These are phyloP conservation scores for Diplazon laetatorius DNA, from an alignment of 2,888 invertebrate species.

Conservation along the genomic window DNA sequence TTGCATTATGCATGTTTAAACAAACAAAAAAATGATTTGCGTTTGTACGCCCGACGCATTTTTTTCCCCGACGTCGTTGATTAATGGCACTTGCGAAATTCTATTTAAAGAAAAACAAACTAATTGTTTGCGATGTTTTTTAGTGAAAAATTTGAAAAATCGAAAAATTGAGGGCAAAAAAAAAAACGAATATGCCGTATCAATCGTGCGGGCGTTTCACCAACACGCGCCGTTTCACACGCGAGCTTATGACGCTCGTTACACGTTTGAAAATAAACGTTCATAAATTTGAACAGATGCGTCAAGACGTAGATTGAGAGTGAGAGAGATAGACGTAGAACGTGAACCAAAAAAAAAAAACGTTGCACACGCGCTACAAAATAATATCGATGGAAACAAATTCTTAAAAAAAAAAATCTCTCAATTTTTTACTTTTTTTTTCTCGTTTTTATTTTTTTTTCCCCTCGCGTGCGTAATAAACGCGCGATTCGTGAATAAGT, in stretches of 20 bases:
- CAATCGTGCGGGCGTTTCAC: not conserved
- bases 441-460: too few species aligned
- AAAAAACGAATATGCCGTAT: not conserved
- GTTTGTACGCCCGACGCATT: slow-evolving; percentile 7
- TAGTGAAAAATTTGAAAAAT: too few species aligned
- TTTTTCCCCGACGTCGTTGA: slow-evolving; percentile 32
- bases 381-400: too few species aligned
- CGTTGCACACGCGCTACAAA: too few species aligned
- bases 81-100: slow-evolving; percentile 71
- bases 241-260: slow-evolving; percentile 6
- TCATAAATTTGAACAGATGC: slow-evolving; percentile 35
- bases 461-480: not conserved
- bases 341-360: too few species aligned
- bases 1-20: too few species aligned
- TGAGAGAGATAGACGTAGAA: too few species aligned
- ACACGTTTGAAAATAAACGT: slow-evolving; percentile 10
- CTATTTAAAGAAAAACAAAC: slow-evolving; percentile 47
- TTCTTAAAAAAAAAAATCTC: not conserved
- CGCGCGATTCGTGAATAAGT: slow-evolving; percentile 30
- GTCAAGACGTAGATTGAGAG: too few species aligned
- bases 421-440: too few species aligned
- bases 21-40: slow-evolving; percentile 9
- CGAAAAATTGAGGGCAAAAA: slow-evolving; percentile 15
- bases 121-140: slow-evolving; percentile 30
- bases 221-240: not conserved